Evolutionary conservation across 2,888 invertebrate species (phyloP).

Genomic region (Leucoma salicis): DNA sequence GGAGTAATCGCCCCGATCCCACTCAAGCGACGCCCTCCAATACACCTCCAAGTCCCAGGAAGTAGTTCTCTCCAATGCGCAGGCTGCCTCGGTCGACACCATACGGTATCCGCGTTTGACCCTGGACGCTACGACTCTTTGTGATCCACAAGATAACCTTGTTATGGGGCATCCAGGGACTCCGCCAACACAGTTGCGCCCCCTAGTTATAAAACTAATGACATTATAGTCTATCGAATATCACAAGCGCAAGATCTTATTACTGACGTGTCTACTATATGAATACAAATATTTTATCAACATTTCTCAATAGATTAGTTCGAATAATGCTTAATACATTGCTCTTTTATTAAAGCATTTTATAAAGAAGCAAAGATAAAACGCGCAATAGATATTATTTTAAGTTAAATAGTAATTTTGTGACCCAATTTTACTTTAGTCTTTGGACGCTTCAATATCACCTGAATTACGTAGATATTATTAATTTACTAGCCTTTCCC

Average conservation of each 20-base stretch:
- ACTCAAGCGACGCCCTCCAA: too few species aligned
- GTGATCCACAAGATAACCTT: too few species aligned
- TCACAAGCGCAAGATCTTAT: not conserved
- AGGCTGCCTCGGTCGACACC: too few species aligned
- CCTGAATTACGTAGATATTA: not conserved
- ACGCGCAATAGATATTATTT: not conserved
- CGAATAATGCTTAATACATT: not conserved
- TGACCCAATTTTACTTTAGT: not conserved
- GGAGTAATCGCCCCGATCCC: too few species aligned
- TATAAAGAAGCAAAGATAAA: not conserved
- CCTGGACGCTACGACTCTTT: too few species aligned
- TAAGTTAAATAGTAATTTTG: not conserved
- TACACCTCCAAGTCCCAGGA: too few species aligned
- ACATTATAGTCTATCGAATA: not conserved
- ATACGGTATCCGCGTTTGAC: too few species aligned
- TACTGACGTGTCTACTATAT: not conserved
- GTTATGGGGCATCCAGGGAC: too few species aligned
- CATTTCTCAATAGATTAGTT: not conserved
- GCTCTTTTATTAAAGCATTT: not conserved
- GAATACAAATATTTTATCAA: not conserved
- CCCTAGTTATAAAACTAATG: too few species aligned
- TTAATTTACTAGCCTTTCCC: too few species aligned
- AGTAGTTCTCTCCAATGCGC: too few species aligned
- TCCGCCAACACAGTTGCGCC: too few species aligned
- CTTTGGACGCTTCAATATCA: not conserved